Conservation (phyloP, 2,888 invertebrate species). For the Myopa tessellatipennis region DNA sequence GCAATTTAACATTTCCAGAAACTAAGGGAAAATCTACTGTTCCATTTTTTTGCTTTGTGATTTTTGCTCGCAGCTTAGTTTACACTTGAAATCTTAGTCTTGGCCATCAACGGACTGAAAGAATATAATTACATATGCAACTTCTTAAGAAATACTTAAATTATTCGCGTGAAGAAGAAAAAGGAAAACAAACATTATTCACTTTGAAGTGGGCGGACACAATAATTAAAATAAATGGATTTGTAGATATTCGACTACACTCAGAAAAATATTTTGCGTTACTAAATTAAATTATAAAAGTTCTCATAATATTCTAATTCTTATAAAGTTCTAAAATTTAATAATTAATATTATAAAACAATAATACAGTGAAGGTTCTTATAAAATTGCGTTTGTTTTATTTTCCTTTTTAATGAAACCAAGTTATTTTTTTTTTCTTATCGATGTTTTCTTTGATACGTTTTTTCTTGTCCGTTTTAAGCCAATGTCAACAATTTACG, state of each 20-base stretch:
- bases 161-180: not conserved
- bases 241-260: no score
- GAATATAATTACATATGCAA: not conserved
- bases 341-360: no score
- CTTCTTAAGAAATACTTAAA: no score
- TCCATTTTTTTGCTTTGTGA: not conserved
- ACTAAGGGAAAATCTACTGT: not conserved
- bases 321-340: no score
- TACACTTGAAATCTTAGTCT: constrained; percentile 10
- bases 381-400: no score
- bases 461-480: not conserved
- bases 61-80: not conserved
- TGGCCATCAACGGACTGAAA: constrained; percentile 2
- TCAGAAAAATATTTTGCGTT: no score
- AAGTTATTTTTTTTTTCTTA: not conserved
- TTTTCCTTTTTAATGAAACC: no score
- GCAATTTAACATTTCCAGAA: not conserved
- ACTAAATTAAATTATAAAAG: no score
- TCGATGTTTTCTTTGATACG: not conserved
- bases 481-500: constrained; percentile 6
- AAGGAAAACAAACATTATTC: not conserved
- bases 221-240: no score
- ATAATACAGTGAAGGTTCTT: no score
- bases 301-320: no score
- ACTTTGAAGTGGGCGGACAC: no score